Percentiles rank a stretch among this genome's conserved stretches.
phyloP scores from a whole-genome alignment of 2,888 invertebrate genomes.

The Chrysolina americana region DNA sequence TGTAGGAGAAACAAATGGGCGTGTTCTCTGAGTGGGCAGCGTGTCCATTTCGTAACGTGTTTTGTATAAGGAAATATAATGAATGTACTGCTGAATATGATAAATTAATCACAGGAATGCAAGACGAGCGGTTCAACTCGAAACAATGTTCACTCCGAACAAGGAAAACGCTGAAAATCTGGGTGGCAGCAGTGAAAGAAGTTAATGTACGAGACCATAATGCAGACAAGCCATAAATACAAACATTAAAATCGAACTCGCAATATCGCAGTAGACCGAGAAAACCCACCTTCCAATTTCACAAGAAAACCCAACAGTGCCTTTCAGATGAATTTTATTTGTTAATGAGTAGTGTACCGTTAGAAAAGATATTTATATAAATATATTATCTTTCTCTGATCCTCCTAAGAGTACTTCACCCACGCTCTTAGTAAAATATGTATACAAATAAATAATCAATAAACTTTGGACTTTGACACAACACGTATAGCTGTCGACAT shows the following conservation, averaged over 20 bases:
- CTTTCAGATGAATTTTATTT: constrained; percentile 19
- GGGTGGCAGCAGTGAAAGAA: neutral
- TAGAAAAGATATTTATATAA: constrained; percentile 22
- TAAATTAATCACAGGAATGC: constrained; percentile 12
- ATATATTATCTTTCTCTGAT: constrained; percentile 33
- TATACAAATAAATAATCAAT: constrained; percentile 36
- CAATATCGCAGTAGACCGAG: neutral
- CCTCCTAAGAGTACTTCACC: constrained; percentile 24
- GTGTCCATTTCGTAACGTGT: constrained; percentile 24
- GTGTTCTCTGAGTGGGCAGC: constrained; percentile 27
- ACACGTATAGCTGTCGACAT: constrained; percentile 24
- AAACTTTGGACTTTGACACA: constrained; percentile 15
- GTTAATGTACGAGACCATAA: neutral
- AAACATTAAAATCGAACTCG: neutral
- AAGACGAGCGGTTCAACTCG: constrained; percentile 8
- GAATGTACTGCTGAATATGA: constrained; percentile 21
- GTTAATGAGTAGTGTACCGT: constrained; percentile 16
- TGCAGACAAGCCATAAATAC: neutral
- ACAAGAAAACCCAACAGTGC: constrained; percentile 15
- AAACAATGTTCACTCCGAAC: neutral
- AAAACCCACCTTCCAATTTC: constrained; percentile 13
- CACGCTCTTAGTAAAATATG: constrained; percentile 36
- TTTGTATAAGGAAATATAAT: constrained; percentile 29
- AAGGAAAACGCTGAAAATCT: constrained; percentile 7
- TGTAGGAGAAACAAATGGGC: constrained; percentile 35